These are phyloP conservation scores for Chelonoidis abingdonii DNA, from an alignment of 2,113 vertebrate species.

Conservation along the genomic window DNA sequence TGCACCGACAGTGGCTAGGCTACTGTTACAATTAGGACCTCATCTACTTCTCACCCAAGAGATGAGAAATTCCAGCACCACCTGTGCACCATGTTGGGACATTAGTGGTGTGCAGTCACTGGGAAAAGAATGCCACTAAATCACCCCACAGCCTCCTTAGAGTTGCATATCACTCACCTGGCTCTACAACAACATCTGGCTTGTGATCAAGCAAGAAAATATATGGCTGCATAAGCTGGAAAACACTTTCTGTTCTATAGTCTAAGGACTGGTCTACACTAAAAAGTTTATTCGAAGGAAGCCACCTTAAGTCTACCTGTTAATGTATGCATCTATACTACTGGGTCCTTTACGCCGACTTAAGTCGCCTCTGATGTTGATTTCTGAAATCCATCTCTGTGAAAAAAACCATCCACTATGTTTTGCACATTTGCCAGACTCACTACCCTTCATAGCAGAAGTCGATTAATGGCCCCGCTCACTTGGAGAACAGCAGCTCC, in stretches of 20 bases:
- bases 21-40: not conserved
- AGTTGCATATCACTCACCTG: not conserved
- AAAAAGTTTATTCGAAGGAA: too few species aligned
- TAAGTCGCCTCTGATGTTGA: too few species aligned
- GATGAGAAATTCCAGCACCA: not conserved
- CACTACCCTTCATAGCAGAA: too few species aligned
- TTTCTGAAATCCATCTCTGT: too few species aligned
- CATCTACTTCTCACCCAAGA: rapidly evolving
- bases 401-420: too few species aligned
- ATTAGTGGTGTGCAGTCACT: not conserved
- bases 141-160: not conserved
- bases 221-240: not conserved
- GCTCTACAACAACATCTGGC: rapidly evolving
- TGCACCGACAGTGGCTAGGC: not conserved
- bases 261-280: too few species aligned
- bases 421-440: too few species aligned
- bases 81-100: rapidly evolving
- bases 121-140: rapidly evolving
- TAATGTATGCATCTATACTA: too few species aligned
- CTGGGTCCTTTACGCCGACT: too few species aligned
- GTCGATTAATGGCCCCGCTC: too few species aligned
- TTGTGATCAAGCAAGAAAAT: not conserved
- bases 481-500: too few species aligned
- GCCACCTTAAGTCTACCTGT: too few species aligned
- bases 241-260: not conserved